Conservation (phyloP, 2,797 vertebrate species). For the Leptoclinus maculatus region DNA sequence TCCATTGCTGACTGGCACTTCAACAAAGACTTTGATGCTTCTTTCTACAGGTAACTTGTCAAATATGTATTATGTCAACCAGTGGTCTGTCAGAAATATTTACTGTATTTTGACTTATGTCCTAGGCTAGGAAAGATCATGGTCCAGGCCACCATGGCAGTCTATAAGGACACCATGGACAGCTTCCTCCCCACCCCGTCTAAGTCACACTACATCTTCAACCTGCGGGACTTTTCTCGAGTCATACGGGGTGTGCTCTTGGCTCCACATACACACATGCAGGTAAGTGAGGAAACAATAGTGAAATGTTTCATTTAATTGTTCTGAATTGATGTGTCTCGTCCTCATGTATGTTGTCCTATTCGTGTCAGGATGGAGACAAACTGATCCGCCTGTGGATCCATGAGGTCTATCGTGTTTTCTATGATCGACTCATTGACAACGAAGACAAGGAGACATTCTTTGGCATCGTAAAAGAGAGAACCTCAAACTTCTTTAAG, state of each 20-base stretch:
- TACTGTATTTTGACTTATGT: not conserved
- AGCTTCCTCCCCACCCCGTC: slow-evolving; percentile 94
- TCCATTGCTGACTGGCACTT: slow-evolving; percentile 95
- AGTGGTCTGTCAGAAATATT: not conserved
- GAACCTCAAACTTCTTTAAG: slow-evolving; percentile 88
- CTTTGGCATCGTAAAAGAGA: slow-evolving; percentile 90
- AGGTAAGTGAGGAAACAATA: slow-evolving; percentile 78
- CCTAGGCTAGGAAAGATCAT: slow-evolving; percentile 89
- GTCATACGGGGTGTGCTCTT: slow-evolving; percentile 92
- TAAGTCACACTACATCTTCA: slow-evolving; percentile 97
- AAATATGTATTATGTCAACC: not conserved
- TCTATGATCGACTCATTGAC: slow-evolving; percentile 93
- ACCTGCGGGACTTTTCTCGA: slow-evolving; percentile 93
- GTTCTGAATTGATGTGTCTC: not conserved
- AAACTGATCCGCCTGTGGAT: slow-evolving; percentile 95
- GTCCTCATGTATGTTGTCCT: slow-evolving; percentile 6
- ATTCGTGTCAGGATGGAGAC: slow-evolving; percentile 85
- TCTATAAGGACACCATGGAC: slow-evolving; percentile 90
- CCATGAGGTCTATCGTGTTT: slow-evolving; percentile 95
- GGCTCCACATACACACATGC: slow-evolving; percentile 91
- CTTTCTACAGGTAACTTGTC: slow-evolving; percentile 86
- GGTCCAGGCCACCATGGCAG: slow-evolving; percentile 91
- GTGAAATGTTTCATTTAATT: not conserved
- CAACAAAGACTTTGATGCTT: slow-evolving; percentile 88
- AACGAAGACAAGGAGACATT: slow-evolving; percentile 87